These are phyloP conservation scores for Halotydeus destructor DNA, from an alignment of 1,140 invertebrate species.

Conservation along the genomic window DNA sequence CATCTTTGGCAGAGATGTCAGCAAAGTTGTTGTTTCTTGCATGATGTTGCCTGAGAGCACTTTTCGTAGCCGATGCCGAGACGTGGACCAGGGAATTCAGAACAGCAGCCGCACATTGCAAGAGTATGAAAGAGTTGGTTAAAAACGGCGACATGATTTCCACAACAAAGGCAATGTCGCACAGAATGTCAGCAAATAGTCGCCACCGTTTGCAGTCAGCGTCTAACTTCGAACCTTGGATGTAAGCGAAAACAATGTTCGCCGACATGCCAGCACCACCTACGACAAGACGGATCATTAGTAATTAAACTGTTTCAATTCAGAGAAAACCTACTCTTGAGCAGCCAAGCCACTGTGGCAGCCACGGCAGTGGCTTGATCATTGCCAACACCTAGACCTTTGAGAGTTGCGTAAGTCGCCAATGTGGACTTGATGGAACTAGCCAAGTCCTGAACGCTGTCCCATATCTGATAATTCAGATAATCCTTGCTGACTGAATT, in stretches of 20 bases:
- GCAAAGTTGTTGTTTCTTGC: slow-evolving; percentile 69
- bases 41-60: slow-evolving; percentile 72
- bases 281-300: no score
- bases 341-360: slow-evolving; percentile 80
- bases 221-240: slow-evolving; percentile 53
- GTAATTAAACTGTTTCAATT: no score
- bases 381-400: slow-evolving; percentile 78
- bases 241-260: slow-evolving; percentile 75
- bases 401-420: slow-evolving; percentile 64
- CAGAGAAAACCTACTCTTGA: slow-evolving; percentile 44
- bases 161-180: slow-evolving; percentile 65
- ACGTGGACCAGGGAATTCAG: slow-evolving; percentile 51
- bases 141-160: slow-evolving; percentile 49
- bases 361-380: slow-evolving; percentile 58
- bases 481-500: slow-evolving; percentile 77
- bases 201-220: slow-evolving; percentile 82
- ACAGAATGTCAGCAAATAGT: slow-evolving; percentile 78
- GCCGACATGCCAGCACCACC: slow-evolving; percentile 46
- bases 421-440: slow-evolving; percentile 69
- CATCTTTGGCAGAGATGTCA: slow-evolving; percentile 82
- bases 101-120: slow-evolving; percentile 31
- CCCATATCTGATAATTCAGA: slow-evolving; percentile 74
- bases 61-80: slow-evolving; percentile 71
- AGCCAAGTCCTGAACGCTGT: slow-evolving; percentile 77
- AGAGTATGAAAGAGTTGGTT: slow-evolving; percentile 24